Base-by-base conservation (phyloP, 2,888 invertebrate species). In the Creontiades dilutus region DNA sequence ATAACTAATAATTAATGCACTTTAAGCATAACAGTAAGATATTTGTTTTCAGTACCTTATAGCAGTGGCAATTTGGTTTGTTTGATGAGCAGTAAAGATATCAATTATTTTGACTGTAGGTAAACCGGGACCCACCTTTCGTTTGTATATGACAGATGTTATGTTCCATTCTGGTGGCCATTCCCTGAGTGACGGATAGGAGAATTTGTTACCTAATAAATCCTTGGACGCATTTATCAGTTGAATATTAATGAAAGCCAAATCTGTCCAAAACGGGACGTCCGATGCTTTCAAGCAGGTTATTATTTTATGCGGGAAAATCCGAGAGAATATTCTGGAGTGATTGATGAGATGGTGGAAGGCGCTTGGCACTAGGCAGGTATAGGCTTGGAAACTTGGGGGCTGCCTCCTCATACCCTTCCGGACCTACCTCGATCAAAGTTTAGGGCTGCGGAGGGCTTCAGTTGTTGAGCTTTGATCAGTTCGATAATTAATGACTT, bases 391-490 rank as follows among this genome's bases (percentile, higher is more conserved):
- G 52, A 27, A 82, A 82, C 82, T 82, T 82, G 82, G 52, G 13
- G n/a, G 52, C 48, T 55, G 27, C n/a, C 82, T 52, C 82, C 82
- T 68, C 68, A 19, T 68, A 7, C 68, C 37, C 37, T 5, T 68
- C 68, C 61, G 19, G n/a, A 12, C 23, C 68, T 9, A 68, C 68
- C 23, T 23, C 23, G 68, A 68, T 23, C 23, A 7, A 68, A 68
- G 68, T 68, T 68, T 68, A 68, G 68, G 19, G 23, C 5, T 68
- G 68, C 68, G 68, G 23, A 68, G 68, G 68, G 68, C 68, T 68
- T 68, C 27, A 85, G 85, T 85, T 85, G 85, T 85, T 85, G 85
- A 85, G 85, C 85, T 85, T 85, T 85, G 85, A 85, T 85, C 85
- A 85, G 85, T 61, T 85, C 55, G 52, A 85, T 85, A 85, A 85